phyloP scores from a whole-genome alignment of 2,113 vertebrate species.

The Marmota monax region DNA sequence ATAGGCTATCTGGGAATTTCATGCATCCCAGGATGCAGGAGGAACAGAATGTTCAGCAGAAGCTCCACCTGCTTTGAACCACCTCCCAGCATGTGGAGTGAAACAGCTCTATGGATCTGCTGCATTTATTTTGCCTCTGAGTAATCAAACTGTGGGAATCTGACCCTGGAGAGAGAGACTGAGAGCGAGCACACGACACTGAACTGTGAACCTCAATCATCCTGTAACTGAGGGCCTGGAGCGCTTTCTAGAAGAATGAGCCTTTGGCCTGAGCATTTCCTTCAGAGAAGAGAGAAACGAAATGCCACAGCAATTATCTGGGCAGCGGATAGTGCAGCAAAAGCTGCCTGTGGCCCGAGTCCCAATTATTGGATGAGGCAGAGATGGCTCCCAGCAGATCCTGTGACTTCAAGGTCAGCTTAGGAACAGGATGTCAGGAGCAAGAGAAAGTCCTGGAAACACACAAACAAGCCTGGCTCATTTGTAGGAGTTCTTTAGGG shows the following conservation, averaged over 20 bases:
- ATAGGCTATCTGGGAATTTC: background rate
- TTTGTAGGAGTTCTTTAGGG: no score
- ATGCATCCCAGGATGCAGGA: background rate
- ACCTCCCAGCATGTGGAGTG: slow-evolving; percentile 52
- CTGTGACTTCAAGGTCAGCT: fast-evolving
- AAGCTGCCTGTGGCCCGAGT: slow-evolving; percentile 60
- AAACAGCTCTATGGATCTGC: fast-evolving
- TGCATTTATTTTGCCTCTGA: slow-evolving; percentile 59
- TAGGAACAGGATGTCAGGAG: fast-evolving
- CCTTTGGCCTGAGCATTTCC: slow-evolving; percentile 65
- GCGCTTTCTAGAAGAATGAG: slow-evolving; percentile 73
- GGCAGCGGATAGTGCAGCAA: slow-evolving; percentile 68
- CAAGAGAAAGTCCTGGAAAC: background rate
- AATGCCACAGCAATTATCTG: slow-evolving; percentile 84
- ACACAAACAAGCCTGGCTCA: background rate
- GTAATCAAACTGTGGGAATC: slow-evolving; percentile 6
- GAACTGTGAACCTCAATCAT: background rate
- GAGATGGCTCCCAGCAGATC: background rate
- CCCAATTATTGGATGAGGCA: slow-evolving; percentile 72
- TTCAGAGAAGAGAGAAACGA: slow-evolving; percentile 72
- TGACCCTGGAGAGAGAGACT: background rate
- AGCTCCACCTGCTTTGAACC: slow-evolving; percentile 57
- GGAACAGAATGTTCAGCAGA: background rate
- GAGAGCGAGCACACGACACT: slow-evolving; percentile 10
- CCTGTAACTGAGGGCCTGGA: background rate